These are phyloP conservation scores for Porites lutea DNA, from an alignment of 64 coral and sea anemone species.

Conservation along the genomic window DNA sequence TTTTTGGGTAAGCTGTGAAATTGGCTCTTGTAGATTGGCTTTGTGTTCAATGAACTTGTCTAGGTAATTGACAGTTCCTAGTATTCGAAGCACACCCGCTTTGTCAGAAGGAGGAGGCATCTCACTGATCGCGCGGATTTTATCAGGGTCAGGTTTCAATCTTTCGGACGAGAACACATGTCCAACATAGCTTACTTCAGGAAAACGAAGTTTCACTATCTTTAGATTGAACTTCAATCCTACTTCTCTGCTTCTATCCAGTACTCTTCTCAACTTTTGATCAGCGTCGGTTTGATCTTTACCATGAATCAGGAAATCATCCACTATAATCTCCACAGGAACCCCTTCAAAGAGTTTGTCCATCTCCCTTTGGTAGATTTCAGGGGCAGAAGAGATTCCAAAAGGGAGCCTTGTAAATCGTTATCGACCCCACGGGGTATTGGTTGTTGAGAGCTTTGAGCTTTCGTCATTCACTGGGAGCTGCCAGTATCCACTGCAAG, in stretches of 20 bases:
- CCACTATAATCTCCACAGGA: no score
- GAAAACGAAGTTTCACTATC: neutral
- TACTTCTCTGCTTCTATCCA: no score
- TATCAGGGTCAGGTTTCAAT: neutral
- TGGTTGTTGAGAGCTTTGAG: conserved; percentile 1
- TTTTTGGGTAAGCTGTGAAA: conserved; percentile 6
- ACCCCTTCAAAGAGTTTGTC: no score
- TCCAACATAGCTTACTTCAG: conserved; percentile 7
- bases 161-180: neutral
- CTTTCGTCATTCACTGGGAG: conserved; percentile 18
- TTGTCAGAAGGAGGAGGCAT: neutral
- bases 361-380: no score
- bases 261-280: no score
- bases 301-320: no score
- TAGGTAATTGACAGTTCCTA: conserved; percentile 5
- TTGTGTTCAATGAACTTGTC: conserved; percentile 11
- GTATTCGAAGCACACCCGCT: neutral
- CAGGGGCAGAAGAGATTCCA: no score
- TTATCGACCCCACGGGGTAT: conserved; percentile 10
- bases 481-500: conserved; percentile 53
- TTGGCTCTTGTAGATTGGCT: conserved; percentile 13
- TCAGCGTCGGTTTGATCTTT: no score
- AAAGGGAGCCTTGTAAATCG: neutral
- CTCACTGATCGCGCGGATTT: neutral
- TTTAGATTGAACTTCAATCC: neutral